Conservation (phyloP, 2,888 invertebrate genomes). For the Stenodera caucasica region DNA sequence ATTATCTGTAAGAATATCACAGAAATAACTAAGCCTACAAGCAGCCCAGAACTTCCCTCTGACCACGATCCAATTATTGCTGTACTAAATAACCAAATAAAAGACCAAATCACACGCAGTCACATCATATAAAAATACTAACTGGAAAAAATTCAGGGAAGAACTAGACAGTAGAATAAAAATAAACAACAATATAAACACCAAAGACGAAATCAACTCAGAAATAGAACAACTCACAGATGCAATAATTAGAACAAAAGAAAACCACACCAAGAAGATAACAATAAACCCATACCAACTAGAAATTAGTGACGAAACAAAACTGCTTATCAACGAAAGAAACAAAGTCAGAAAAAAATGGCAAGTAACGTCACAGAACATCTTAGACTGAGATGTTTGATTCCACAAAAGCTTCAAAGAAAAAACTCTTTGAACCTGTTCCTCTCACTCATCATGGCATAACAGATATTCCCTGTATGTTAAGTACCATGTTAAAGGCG, state of each 20-base stretch:
- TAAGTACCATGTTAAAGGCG: too few species aligned
- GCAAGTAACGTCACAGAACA: constrained; percentile 1
- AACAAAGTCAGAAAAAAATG: constrained; percentile 9
- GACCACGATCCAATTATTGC: constrained; percentile 11
- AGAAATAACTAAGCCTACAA: neutral
- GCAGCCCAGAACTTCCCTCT: constrained; percentile 1
- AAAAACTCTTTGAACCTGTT: neutral
- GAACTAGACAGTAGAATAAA: neutral
- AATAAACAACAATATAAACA: constrained; percentile 14
- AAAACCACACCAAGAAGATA: neutral
- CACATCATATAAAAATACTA: constrained; percentile 11
- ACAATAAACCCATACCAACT: constrained; percentile 1
- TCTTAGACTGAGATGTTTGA: too few species aligned
- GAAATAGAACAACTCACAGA: constrained; percentile 13
- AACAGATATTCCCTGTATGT: too few species aligned
- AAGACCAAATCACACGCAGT: neutral
- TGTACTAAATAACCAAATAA: neutral
- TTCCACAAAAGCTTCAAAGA: too few species aligned
- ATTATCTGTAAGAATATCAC: constrained; percentile 3
- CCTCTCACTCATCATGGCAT: too few species aligned
- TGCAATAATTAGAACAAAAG: neutral
- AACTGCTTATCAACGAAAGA: constrained; percentile 7
- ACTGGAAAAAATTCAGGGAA: constrained; percentile 12
- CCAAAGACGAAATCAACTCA: neutral
- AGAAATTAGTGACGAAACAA: neutral